Evolutionary conservation across 2,113 vertebrate species (phyloP).

Genomic region (Ifrita kowaldi): DNA sequence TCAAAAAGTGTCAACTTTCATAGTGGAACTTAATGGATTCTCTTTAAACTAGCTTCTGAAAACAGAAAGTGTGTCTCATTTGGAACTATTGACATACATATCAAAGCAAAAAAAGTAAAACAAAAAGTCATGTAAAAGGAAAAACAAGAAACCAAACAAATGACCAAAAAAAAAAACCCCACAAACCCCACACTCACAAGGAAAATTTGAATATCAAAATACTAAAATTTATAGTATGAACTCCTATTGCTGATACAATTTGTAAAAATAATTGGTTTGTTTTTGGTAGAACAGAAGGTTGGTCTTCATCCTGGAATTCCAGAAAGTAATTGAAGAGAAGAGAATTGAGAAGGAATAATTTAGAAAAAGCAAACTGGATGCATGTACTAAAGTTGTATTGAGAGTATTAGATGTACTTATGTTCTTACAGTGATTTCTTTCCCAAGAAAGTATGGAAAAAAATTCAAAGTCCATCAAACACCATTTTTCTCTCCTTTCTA

Average conservation of each 20-base stretch:
- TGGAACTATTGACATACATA: neutral
- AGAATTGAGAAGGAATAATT: neutral
- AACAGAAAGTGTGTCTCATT: neutral
- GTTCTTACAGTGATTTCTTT: neutral
- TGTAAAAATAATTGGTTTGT: neutral
- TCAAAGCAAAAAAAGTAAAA: neutral
- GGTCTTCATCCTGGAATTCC: neutral
- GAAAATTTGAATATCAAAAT: neutral
- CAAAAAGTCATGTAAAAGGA: neutral
- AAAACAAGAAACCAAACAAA: neutral
- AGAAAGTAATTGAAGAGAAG: neutral
- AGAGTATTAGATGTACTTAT: neutral
- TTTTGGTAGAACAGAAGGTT: neutral
- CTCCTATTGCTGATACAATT: neutral
- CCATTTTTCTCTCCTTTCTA: neutral
- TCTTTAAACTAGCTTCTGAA: neutral
- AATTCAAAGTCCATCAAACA: neutral
- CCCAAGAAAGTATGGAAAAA: neutral
- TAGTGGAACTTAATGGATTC: neutral
- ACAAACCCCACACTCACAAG: accelerated
- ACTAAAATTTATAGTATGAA: neutral
- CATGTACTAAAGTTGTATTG: neutral
- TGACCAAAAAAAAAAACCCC: no score
- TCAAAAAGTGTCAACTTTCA: neutral
- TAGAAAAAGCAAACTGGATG: neutral